Conservation (phyloP, 2,113 vertebrate species). For the Coracopsis vasa region DNA sequence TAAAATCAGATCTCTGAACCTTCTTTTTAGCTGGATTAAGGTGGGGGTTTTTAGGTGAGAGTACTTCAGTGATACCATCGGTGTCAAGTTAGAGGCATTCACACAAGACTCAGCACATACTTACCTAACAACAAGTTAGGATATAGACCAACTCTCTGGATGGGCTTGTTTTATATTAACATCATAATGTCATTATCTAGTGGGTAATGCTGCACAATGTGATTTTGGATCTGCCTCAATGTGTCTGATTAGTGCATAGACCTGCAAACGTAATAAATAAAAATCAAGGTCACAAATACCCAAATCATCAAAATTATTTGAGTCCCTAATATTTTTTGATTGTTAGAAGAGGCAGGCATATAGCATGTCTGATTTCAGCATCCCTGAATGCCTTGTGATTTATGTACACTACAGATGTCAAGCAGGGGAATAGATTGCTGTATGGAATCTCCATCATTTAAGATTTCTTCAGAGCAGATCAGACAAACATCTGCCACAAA, state of each 20-base stretch:
- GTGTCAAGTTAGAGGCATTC: background rate
- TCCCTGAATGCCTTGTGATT: background rate
- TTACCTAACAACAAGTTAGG: background rate
- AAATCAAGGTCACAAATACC: background rate
- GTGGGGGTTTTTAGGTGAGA: background rate
- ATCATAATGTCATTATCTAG: background rate
- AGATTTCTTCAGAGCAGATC: background rate
- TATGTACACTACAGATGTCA: background rate
- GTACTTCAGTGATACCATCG: background rate
- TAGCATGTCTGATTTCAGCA: background rate
- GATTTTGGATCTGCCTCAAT: background rate
- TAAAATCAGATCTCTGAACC: conserved; percentile 43
- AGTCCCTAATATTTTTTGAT: background rate
- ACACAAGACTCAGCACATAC: background rate
- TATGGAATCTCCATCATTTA: background rate
- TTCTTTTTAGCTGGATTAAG: conserved; percentile 16
- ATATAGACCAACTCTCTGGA: background rate
- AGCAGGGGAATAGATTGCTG: background rate
- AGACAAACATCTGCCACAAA: background rate
- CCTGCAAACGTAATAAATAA: background rate
- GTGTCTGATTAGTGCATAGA: background rate
- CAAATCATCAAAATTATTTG: background rate
- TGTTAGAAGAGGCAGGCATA: background rate
- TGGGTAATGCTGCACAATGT: background rate
- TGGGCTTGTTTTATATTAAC: background rate